Base-by-base conservation (phyloP, 2,888 invertebrate genomes). In the Leptinotarsa peninsularis region DNA sequence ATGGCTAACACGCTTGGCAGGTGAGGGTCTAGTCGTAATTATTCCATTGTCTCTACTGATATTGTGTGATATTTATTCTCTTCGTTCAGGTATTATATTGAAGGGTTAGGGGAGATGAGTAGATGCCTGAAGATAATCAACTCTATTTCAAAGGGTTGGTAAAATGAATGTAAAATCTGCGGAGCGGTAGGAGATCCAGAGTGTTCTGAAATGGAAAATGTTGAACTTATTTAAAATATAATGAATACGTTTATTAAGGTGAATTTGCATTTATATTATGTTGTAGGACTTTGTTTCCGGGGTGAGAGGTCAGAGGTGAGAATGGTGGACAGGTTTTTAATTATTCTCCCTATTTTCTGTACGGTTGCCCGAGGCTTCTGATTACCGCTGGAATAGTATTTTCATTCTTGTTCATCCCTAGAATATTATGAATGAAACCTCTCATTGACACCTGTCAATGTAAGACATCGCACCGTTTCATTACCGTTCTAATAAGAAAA, bases 31-130 rank as follows among this genome's bases (percentile, higher is more conserved):
- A 79, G 78, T 81, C 83, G 82, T 86, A 85, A 87, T 86, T 86
- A 86, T 85, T 84, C 86, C 83, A 87, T 87, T 87, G 86, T 87
- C 86, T 85, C 83, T 76, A 77, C 82, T 82, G 80, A 83, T 83
- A 83, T 83, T 82, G 82, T 80, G 81, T 80, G 82, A 82, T 82
- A 82, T 81, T 82, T 82, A 83, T 82, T 81, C 82, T 77, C 79
- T 77, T 79, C 80, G 78, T 79, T 79, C 81, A 80, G 81, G 83
- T 81, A 80, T 70, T 43, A 58, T 58, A 43, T 56, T 43, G 70
- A 58, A 49, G 54, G 54, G 49, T 43, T 63, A 33, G 70, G 43
- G 49, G 43, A 69, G 43, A 56, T 18, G 70, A 70, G 56, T 70
- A 21, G 58, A 58, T 72, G 78, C 74, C 78, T 76, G 69, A 69